Evolutionary conservation across 2,888 invertebrate genomes (phyloP), one percentile per base, ranked within the genome.

Genomic region (Catocala fraxini): DNA sequence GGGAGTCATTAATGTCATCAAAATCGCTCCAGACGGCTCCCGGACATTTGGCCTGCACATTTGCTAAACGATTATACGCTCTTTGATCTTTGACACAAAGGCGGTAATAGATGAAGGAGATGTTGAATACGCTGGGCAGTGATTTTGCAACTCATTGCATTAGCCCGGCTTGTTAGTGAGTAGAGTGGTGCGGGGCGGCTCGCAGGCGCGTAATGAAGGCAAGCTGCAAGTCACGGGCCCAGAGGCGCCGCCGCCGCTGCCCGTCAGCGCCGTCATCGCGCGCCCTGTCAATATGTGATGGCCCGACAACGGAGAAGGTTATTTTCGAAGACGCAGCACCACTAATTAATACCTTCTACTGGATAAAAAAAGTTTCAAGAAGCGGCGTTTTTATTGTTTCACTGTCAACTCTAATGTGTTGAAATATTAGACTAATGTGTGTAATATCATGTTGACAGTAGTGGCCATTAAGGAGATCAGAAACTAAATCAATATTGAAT

Each of bases 101-200:
- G 75, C 71, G 73, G 74, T 72, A 80, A 81, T 84, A 70, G 75
- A 68, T 66, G 70, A 62, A 71, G 65, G 59, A 73, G 75, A 25
- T 25, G 71, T 71, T 66, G 71, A 77, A 61, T 52, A 59, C 59
- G 73, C 63, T 60, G 77, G 75, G 77, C 73, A 74, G 79, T 81
- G 79, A 80, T 90, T 94, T 92, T 91, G 93, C 94, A 92, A 94
- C 83, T 94, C 94, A 94, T 89, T 92, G 93, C 92, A 93, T 93
- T 93, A 93, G 90, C 92, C 84, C 75, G 89, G 92, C 94, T 94
- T 93, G 94, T 94, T 94, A 94, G 93, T 90, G 87, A 79, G 74
- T 63, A 63, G 79, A 77, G 77, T 73, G 66, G 79, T 77, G 66
- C 65, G 79, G 77, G 79, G 82, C 82, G 80, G 81, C 77, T 81